Evolutionary conservation across 1,140 invertebrate species (phyloP).

Genomic region (Micrasema minimum): DNA sequence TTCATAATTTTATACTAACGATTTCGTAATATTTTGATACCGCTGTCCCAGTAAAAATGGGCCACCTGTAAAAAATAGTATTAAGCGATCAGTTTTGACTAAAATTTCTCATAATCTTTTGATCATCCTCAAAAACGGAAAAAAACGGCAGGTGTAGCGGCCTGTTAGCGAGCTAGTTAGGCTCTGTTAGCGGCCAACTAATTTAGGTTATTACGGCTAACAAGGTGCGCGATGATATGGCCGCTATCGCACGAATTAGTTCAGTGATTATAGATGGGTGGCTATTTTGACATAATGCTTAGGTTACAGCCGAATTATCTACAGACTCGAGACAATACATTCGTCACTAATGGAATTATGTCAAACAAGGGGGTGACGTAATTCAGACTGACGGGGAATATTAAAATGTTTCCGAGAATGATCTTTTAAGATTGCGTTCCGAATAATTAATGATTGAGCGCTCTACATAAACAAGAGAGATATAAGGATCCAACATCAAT

Average conservation of each 20-base stretch:
- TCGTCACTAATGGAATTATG: constrained; percentile 6
- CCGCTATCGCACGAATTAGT: constrained; percentile 51
- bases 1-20: too few relatives aligned
- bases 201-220: constrained; percentile 53
- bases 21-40: too few relatives aligned
- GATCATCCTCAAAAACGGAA: constrained; percentile 21
- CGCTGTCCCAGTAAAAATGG: too few relatives aligned
- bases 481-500: too few relatives aligned
- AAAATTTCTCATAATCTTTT: background rate
- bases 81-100: too few relatives aligned
- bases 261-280: constrained; percentile 36
- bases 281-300: constrained; percentile 36
- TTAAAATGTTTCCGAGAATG: too few relatives aligned
- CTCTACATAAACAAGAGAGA: too few relatives aligned
- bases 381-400: too few relatives aligned
- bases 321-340: background rate
- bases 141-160: constrained; percentile 50
- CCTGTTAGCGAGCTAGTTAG: constrained; percentile 43
- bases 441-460: too few relatives aligned
- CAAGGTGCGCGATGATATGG: constrained; percentile 48
- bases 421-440: too few relatives aligned
- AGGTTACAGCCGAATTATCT: constrained; percentile 21
- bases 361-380: background rate
- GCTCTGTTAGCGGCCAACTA: constrained; percentile 49
- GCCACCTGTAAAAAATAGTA: too few relatives aligned